Conservation (phyloP, 2,113 vertebrate genomes). For the Pardalotus punctatus region DNA sequence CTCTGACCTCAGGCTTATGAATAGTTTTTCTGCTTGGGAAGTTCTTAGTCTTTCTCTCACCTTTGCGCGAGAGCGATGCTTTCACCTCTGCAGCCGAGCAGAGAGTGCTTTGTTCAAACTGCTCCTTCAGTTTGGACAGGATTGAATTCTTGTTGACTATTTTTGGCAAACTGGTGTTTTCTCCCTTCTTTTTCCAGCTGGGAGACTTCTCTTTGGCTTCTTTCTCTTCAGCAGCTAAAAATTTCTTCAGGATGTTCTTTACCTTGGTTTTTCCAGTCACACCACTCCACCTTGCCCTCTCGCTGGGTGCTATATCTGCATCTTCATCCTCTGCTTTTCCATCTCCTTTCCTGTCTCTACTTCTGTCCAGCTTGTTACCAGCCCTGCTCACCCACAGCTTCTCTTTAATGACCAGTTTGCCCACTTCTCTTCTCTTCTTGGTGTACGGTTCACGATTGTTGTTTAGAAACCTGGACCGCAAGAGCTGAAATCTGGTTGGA, state of each 20-base stretch:
- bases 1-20: constrained; percentile 52
- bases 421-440: constrained; percentile 83
- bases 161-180: constrained; percentile 28
- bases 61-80: neutral
- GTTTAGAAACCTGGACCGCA: constrained; percentile 85
- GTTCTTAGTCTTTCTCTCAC: constrained; percentile 16
- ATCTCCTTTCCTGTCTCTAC: constrained; percentile 5
- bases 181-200: neutral
- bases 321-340: neutral
- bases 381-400: constrained; percentile 29
- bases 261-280: constrained; percentile 69
- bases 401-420: constrained; percentile 76
- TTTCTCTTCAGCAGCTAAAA: constrained; percentile 79
- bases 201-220: constrained; percentile 46
- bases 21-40: neutral
- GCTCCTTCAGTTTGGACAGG: constrained; percentile 77
- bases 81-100: constrained; percentile 54
- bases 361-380: constrained; percentile 62
- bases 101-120: constrained; percentile 77
- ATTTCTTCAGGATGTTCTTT: constrained; percentile 81
- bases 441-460: constrained; percentile 72
- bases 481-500: constrained; percentile 86
- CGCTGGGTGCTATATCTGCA: neutral
- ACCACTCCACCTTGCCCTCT: constrained; percentile 34
- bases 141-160: constrained; percentile 61